Conservation (phyloP, 2,113 vertebrate genomes). For the Dasyurus viverrinus region DNA sequence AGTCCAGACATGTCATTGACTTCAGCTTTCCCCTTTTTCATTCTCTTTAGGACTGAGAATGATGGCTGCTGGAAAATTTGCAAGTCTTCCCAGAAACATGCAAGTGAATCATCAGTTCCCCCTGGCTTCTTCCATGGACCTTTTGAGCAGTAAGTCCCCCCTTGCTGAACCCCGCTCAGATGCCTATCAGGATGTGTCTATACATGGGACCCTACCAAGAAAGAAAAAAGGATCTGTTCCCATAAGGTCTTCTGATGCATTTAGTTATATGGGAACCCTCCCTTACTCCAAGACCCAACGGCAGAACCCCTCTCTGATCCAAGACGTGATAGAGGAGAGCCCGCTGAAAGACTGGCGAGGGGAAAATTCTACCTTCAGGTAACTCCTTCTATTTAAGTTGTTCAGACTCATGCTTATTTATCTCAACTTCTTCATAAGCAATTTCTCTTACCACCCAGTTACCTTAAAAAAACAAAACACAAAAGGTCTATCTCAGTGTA, state of each 20-base stretch:
- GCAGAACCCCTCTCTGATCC: constrained; percentile 82
- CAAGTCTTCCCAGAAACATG: constrained; percentile 91
- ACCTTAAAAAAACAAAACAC: not conserved
- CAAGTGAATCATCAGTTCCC: constrained; percentile 85
- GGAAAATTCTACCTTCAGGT: constrained; percentile 85
- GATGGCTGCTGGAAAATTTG: constrained; percentile 96
- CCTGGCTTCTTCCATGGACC: constrained; percentile 94
- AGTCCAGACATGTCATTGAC: not conserved
- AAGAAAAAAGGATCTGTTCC: constrained; percentile 88
- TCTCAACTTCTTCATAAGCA: not conserved
- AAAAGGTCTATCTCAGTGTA: not conserved
- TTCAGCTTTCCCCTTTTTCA: constrained; percentile 55
- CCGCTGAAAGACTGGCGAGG: constrained; percentile 77
- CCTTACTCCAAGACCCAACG: constrained; percentile 77
- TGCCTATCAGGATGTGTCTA: constrained; percentile 89
- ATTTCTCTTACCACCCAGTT: not conserved
- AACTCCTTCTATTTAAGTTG: constrained; percentile 56
- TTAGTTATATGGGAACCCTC: constrained; percentile 78
- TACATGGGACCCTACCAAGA: constrained; percentile 96
- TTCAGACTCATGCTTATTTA: not conserved
- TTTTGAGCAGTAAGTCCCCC: constrained; percentile 88
- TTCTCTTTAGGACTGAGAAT: constrained; percentile 87
- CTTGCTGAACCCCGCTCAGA: constrained; percentile 76
- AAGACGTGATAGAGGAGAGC: constrained; percentile 87
- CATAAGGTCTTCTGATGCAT: constrained; percentile 80